Conservation (phyloP, 2,797 vertebrate species). For the Phylloscopus collybita region DNA sequence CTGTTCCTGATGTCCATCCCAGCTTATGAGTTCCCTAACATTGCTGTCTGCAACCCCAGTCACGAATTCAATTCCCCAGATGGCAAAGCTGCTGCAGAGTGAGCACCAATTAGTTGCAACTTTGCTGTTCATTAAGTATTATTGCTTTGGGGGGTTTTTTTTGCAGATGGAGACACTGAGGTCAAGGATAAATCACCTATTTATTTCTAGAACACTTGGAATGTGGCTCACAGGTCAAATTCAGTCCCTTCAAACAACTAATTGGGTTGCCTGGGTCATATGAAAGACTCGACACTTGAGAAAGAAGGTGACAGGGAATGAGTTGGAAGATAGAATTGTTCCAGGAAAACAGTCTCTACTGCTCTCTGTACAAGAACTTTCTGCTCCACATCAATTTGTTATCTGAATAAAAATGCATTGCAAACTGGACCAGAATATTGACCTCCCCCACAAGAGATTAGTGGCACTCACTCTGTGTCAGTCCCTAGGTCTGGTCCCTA, state of each 20-base stretch:
- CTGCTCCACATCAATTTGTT: not conserved
- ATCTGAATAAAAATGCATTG: not conserved
- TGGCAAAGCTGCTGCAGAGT: not conserved
- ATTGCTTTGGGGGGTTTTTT: not conserved
- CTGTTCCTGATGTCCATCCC: not conserved
- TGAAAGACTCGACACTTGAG: not conserved
- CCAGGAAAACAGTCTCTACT: not conserved
- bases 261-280: not conserved
- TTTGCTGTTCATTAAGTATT: constrained; percentile 22
- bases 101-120: not conserved
- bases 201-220: constrained; percentile 17
- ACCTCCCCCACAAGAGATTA: not conserved
- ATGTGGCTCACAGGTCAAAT: not conserved
- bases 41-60: not conserved
- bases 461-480: not conserved
- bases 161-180: not conserved
- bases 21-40: not conserved
- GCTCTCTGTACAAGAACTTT: not conserved
- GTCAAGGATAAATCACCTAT: constrained; percentile 14
- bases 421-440: not conserved
- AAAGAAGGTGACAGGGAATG: not conserved
- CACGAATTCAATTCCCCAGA: not conserved
- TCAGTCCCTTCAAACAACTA: not conserved
- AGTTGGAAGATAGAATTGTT: not conserved
- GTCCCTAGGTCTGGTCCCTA: not conserved